Base-by-base conservation (phyloP, 1,140 invertebrate species). In the Coelopa frigida region DNA sequence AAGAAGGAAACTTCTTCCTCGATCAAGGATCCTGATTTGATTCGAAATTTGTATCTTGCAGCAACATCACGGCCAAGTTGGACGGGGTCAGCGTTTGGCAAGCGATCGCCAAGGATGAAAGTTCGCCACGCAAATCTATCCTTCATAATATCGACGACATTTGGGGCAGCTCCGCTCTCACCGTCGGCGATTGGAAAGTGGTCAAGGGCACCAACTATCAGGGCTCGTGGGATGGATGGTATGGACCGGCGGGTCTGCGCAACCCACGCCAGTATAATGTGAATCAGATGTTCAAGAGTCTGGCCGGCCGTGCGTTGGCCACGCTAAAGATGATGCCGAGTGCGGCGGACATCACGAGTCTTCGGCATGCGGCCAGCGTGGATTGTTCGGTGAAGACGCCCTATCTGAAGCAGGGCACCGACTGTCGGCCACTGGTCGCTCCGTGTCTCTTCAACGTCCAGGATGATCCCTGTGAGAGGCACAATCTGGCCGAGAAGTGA, bases 121-220 rank as follows among this genome's bases (percentile, higher is more conserved):
- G 64, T 2, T 84, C 87, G 0, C 74, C 77, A 1, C 72, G 90
- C 37, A 78, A 64, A 2, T 74, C 76, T 36, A 70, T 94, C 22
- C 68, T 95, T 0, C 89, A 93, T 49, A 95, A 95, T 63, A 94
- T 95, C 46, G 91, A 96, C 61, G 83, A 90, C 49, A 78, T 82
- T 20, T 81, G 70, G 47, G 78, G 80, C 12, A 81, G 78, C 52
- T 78, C 83, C 1, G 81, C 82, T 1, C 65, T 95, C 3, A 83
- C 82, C 3, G 58, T 82, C 2, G 82, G 79, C n/a, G 73, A 85
- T 26, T 94, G 86, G 83, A 95, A 96, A 70, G 46, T 93, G 3
- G 62, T 90, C 5, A 78, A 83, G 70, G 89, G 89, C 17, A 81
- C 82, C 7, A 84, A 81, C 21, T 89, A 90, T 59, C 68, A 77